A percentile compares a stretch with the other conserved stretches of the same genome.
Conservation (phyloP, 2,888 invertebrate genomes). For the Tinea trinotella region DNA sequence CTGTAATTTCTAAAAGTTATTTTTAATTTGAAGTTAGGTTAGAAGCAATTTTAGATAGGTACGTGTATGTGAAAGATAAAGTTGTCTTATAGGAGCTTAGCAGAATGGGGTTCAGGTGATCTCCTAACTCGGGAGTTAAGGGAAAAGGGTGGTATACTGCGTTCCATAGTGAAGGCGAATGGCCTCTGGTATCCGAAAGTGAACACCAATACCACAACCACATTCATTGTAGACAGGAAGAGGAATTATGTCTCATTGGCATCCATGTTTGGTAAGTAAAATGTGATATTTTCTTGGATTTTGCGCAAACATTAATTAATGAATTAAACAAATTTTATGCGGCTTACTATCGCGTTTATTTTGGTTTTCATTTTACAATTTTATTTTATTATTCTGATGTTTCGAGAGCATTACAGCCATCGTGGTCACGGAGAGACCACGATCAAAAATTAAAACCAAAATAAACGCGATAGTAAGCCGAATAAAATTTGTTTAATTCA, state of each 20-base stretch:
- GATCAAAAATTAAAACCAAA: no score
- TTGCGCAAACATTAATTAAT: no score
- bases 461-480: no score
- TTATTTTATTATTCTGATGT: no score
- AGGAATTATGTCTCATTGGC: slow-evolving; percentile 90
- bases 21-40: slow-evolving; percentile 28
- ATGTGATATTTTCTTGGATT: no score
- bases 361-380: no score
- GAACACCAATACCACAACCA: slow-evolving; percentile 85
- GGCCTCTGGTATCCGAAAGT: slow-evolving; percentile 93
- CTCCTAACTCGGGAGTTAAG: slow-evolving; percentile 92
- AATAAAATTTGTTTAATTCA: no score
- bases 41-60: background rate
- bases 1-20: no score
- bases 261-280: slow-evolving; percentile 82
- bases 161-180: slow-evolving; percentile 90
- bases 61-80: background rate
- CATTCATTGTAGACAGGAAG: slow-evolving; percentile 86
- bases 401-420: no score
- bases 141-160: slow-evolving; percentile 80
- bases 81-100: slow-evolving; percentile 69
- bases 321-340: no score
- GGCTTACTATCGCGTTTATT: no score
- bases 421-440: no score
- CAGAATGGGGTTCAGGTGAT: slow-evolving; percentile 92